Percentiles rank a stretch among this genome's conserved stretches.
phyloP scores from a whole-genome alignment of 2,797 vertebrate genomes.

The Lepilemur septentrionalis region DNA sequence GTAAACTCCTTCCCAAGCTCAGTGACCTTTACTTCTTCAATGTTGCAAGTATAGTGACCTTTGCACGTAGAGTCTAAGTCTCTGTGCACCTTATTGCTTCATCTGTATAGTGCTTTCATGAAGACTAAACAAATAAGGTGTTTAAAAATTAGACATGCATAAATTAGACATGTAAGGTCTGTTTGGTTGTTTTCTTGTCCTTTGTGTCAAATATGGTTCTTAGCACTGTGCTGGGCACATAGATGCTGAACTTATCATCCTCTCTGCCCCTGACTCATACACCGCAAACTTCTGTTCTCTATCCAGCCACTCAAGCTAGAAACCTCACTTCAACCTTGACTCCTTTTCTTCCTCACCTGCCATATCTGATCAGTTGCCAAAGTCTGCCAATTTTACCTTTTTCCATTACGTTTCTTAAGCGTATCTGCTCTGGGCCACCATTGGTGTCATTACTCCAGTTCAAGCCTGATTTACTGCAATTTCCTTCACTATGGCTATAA shows the following conservation, averaged over 20 bases:
- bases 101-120: not conserved
- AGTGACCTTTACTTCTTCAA: not conserved
- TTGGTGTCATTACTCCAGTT: not conserved
- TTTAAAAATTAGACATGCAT: not conserved
- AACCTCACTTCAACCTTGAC: not conserved
- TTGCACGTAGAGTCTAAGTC: not conserved
- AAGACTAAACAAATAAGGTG: not conserved
- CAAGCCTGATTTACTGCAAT: not conserved
- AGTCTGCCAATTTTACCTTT: not conserved
- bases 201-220: not conserved
- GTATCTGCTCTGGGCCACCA: not conserved
- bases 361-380: not conserved
- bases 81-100: not conserved
- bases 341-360: not conserved
- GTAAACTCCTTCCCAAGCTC: not conserved
- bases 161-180: not conserved
- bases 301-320: not conserved
- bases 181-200: not conserved
- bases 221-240: not conserved
- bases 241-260: not conserved
- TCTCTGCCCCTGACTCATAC: fast-evolving
- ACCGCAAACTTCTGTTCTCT: not conserved
- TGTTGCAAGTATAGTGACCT: not conserved
- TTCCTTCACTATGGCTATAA: not conserved
- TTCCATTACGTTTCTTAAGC: not conserved